Evolutionary conservation across 2,888 invertebrate genomes (phyloP), one percentile per base, ranked within the genome.

Genomic region (Ennomos fuscantarius): DNA sequence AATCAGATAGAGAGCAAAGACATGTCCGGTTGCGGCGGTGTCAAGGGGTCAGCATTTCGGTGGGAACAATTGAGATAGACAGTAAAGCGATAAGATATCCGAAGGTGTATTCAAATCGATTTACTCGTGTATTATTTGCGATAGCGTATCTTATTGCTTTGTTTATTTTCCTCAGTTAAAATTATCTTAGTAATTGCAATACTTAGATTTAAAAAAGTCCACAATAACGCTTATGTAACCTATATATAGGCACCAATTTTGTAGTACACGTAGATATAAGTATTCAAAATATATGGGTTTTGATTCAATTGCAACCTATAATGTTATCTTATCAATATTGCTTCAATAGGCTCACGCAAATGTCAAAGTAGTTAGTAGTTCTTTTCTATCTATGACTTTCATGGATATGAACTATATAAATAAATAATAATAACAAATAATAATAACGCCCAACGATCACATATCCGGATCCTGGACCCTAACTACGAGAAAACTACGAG

Each of bases 41-140:
- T 63, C 65, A 66, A 62, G 65, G 52, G 75, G 72, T 73, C 69
- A 73, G 62, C 54, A 65, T 68, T 61, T 72, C 62, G 62, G 55
- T 53, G 54, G 63, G 63, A 65, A 70, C 58, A 70, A 75, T 66
- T 67, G 56, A 74, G 72, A 72, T 67, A 59, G 76, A 76, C 75
- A 71, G 66, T 55, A 62, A 50, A 55, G 62, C 69, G 74, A 72
- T 74, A 74, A 73, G 63, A 60, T 62, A 55, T 61, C 55, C 61
- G 60, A 61, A 63, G 65, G 58, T 63, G 51, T 55, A 63, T 68
- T 61, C 55, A 68, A 68, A 65, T 69, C 60, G 61, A 62, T 65
- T 65, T 54, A 43, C 48, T 46, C 13, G 49, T 56, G 54, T 58
- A 64, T 55, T 55, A 47, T 63, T 63, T 51, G 53, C 49, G 62